phyloP scores from a whole-genome alignment of 2,113 vertebrate genomes.

The Ophthalmolycus amberensis region DNA sequence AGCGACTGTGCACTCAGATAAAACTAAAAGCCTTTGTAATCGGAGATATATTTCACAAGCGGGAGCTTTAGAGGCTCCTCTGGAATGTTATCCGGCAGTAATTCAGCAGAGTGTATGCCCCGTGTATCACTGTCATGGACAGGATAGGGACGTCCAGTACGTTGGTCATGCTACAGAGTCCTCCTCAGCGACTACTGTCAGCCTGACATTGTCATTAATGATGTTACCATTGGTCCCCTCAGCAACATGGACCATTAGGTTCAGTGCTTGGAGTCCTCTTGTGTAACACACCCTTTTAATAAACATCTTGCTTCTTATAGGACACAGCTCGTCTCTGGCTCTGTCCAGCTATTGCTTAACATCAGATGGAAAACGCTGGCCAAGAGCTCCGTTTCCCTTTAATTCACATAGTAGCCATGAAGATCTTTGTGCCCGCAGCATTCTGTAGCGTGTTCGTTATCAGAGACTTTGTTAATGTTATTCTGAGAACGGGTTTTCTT shows the following conservation, averaged over 20 bases:
- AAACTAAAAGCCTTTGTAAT: constrained; percentile 71
- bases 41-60: constrained; percentile 56
- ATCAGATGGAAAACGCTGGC: constrained; percentile 21
- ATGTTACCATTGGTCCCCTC: constrained; percentile 24
- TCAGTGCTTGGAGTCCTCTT: constrained; percentile 56
- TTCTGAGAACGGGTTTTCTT: neutral
- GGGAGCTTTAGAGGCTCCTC: constrained; percentile 38
- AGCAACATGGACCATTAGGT: constrained; percentile 57
- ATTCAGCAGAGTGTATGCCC: constrained; percentile 39
- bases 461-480: neutral
- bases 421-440: constrained; percentile 1
- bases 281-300: constrained; percentile 57
- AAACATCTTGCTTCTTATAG: constrained; percentile 58
- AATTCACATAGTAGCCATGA: constrained; percentile 14
- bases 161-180: constrained; percentile 26
- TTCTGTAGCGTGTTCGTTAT: neutral
- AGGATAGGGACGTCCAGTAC: constrained; percentile 11
- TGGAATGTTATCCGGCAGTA: constrained; percentile 69
- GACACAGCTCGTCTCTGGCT: constrained; percentile 24
- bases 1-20: constrained; percentile 38
- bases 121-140: constrained; percentile 53
- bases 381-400: constrained; percentile 19
- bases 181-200: constrained; percentile 12
- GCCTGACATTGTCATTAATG: constrained; percentile 25
- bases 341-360: constrained; percentile 21